phyloP scores from a whole-genome alignment of 2,888 invertebrate species.

The Drosophila dives region DNA sequence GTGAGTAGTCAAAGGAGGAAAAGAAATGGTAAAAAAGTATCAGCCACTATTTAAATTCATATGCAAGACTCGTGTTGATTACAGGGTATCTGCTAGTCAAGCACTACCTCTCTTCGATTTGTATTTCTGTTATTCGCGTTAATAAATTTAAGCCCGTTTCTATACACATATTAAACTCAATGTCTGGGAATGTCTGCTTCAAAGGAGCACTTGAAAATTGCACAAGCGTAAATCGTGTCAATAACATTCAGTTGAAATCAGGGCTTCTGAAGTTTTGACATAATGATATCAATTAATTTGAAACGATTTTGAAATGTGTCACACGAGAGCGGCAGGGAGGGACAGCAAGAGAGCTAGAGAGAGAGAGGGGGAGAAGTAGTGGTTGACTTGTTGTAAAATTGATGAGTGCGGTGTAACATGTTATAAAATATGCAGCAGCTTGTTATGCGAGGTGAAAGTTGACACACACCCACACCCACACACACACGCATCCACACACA shows the following conservation, averaged over 20 bases:
- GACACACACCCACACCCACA: constrained; percentile 7
- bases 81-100: background rate
- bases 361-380: background rate
- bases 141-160: background rate
- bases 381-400: constrained; percentile 35
- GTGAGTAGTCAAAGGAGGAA: background rate
- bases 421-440: constrained; percentile 63
- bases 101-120: background rate
- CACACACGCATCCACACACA: background rate
- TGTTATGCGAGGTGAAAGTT: constrained; percentile 31
- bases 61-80: no score
- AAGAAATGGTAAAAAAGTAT: background rate
- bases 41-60: background rate
- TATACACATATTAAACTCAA: constrained; percentile 7
- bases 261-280: constrained; percentile 8
- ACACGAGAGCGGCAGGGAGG: constrained; percentile 2
- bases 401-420: constrained; percentile 54
- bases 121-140: background rate
- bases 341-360: background rate
- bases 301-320: constrained; percentile 44
- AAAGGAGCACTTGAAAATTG: constrained; percentile 7
- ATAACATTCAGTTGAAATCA: constrained; percentile 7
- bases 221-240: constrained; percentile 22
- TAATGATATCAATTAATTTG: constrained; percentile 53
- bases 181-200: constrained; percentile 7